Conservation (phyloP, 2,888 invertebrate species). For the Abscondita cerata region DNA sequence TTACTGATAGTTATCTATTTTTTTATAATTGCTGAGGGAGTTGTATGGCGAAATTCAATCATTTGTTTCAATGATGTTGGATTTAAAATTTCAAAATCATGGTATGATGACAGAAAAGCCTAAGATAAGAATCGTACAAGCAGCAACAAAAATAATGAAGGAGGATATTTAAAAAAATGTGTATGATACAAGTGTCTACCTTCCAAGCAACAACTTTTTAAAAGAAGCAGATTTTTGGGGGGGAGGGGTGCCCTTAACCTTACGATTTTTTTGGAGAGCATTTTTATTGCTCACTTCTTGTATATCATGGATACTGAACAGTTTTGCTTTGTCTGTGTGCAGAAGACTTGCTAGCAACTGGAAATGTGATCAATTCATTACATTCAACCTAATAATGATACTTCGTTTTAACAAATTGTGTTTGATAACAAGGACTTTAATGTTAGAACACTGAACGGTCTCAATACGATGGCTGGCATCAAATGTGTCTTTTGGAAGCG, state of each 20-base stretch:
- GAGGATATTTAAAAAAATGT: background rate
- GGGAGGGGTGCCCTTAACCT: no score
- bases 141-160: no score
- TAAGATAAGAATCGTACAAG: background rate
- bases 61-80: constrained; percentile 11
- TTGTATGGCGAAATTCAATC: background rate
- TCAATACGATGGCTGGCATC: background rate
- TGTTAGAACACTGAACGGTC: background rate
- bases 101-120: constrained; percentile 5
- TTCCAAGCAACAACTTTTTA: no score
- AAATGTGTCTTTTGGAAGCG: background rate
- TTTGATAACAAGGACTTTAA: background rate
- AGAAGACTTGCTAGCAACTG: background rate
- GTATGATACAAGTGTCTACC: background rate
- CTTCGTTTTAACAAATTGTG: background rate
- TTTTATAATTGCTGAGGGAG: constrained; percentile 6
- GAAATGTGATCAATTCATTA: background rate
- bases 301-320: background rate
- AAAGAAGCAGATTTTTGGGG: no score
- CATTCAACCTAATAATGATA: background rate
- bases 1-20: no score
- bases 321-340: background rate
- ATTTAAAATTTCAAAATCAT: constrained; percentile 1
- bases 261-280: no score
- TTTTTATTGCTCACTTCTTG: background rate